Conservation (phyloP, 2,113 vertebrate species). For the Chloropsis cyanopogon region DNA sequence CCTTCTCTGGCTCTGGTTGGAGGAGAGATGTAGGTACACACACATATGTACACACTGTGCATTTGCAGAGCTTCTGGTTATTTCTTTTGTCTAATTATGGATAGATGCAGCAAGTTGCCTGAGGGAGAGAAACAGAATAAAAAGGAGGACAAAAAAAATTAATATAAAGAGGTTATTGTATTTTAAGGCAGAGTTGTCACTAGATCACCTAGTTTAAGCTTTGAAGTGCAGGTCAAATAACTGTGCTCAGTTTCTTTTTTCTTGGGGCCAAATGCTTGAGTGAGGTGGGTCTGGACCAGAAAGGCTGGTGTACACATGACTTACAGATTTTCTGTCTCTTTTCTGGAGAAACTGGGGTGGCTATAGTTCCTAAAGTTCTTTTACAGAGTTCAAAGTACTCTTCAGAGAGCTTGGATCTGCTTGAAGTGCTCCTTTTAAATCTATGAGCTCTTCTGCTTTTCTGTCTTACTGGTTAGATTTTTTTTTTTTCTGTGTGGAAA, state of each 20-base stretch:
- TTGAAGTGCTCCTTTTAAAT: neutral
- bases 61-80: neutral
- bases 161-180: neutral
- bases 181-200: neutral
- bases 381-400: neutral
- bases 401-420: neutral
- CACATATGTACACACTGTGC: too few relatives aligned
- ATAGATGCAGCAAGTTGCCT: neutral
- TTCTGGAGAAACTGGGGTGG: neutral
- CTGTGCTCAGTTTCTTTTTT: neutral
- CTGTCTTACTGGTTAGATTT: neutral
- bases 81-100: neutral
- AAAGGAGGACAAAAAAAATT: neutral
- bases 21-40: neutral
- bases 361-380: neutral
- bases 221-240: neutral
- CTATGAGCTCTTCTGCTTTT: neutral
- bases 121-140: neutral
- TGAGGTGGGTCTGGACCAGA: neutral
- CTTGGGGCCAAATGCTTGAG: neutral
- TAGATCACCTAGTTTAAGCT: neutral
- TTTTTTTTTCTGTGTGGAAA: neutral
- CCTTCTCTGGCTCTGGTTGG: neutral
- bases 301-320: neutral
- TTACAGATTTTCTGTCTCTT: neutral